Evolutionary conservation across 2,113 vertebrate genomes (phyloP).

Genomic region (Lophius piscatorius): DNA sequence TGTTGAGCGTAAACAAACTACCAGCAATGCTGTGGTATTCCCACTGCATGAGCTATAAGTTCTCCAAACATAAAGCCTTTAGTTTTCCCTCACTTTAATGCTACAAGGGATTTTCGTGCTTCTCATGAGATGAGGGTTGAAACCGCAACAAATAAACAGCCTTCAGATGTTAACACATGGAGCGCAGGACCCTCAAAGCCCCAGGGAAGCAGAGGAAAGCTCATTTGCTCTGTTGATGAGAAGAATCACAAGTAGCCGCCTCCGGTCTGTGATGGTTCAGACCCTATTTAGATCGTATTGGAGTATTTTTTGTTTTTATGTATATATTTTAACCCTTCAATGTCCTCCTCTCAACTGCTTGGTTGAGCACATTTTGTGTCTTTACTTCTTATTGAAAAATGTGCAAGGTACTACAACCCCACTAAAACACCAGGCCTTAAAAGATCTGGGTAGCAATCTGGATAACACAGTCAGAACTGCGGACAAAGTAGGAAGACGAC

Average conservation of each 20-base stretch:
- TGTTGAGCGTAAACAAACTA: constrained; percentile 61
- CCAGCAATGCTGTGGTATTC: constrained; percentile 22
- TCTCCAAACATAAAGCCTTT: constrained; percentile 46
- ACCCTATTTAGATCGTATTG: constrained; percentile 2
- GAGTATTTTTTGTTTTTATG: no score
- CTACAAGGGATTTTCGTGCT: constrained; percentile 42
- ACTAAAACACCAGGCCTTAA: no score
- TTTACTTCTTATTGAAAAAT: no score
- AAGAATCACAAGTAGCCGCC: constrained; percentile 33
- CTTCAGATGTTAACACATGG: constrained; percentile 77
- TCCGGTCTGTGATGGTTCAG: constrained; percentile 24
- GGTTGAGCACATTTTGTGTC: no score
- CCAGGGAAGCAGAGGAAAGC: constrained; percentile 47
- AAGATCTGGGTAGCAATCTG: no score
- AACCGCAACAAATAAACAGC: constrained; percentile 73
- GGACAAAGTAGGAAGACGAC: no score
- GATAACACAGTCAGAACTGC: no score
- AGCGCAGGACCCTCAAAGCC: constrained; percentile 44
- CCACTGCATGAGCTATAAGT: constrained; percentile 30
- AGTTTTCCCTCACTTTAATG: background rate
- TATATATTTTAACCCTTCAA: no score
- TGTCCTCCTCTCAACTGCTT: background rate
- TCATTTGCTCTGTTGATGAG: constrained; percentile 53
- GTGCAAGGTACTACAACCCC: no score
- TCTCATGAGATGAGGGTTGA: constrained; percentile 51